Conservation (phyloP, 2,113 vertebrate species). For the Anoplopoma fimbria region DNA sequence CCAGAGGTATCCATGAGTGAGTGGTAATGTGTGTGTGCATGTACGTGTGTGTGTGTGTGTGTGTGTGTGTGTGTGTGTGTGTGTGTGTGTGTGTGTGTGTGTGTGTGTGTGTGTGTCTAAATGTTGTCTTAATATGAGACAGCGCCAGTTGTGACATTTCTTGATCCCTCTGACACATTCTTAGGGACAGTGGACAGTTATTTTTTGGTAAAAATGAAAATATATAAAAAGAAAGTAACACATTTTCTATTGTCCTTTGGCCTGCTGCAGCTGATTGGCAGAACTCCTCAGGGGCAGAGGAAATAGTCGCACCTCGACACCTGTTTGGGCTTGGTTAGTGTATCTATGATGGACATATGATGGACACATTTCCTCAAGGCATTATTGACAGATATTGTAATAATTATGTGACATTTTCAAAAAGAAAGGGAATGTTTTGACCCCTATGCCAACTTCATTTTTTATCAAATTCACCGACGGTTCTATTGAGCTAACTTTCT, state of each 20-base stretch:
- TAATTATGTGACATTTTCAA: constrained; percentile 46
- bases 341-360: constrained; percentile 40
- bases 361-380: constrained; percentile 68
- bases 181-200: constrained; percentile 49
- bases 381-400: constrained; percentile 54
- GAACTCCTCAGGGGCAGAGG: constrained; percentile 65
- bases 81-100: constrained; percentile 16
- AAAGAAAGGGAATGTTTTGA: constrained; percentile 24
- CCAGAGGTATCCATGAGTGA: constrained; percentile 58
- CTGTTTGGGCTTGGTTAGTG: constrained; percentile 20
- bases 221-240: constrained; percentile 59
- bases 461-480: constrained; percentile 14
- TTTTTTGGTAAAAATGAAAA: constrained; percentile 47
- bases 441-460: constrained; percentile 23
- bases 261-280: constrained; percentile 60
- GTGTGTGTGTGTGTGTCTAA: constrained; percentile 35
- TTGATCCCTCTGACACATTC: constrained; percentile 61
- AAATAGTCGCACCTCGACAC: constrained; percentile 36
- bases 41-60: not conserved
- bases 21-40: not conserved
- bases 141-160: constrained; percentile 50
- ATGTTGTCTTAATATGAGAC: constrained; percentile 53
- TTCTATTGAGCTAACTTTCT: not conserved
- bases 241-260: constrained; percentile 45
- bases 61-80: not conserved